phyloP scores from a whole-genome alignment of 2,888 invertebrate genomes.

The Salpingus planirostris region DNA sequence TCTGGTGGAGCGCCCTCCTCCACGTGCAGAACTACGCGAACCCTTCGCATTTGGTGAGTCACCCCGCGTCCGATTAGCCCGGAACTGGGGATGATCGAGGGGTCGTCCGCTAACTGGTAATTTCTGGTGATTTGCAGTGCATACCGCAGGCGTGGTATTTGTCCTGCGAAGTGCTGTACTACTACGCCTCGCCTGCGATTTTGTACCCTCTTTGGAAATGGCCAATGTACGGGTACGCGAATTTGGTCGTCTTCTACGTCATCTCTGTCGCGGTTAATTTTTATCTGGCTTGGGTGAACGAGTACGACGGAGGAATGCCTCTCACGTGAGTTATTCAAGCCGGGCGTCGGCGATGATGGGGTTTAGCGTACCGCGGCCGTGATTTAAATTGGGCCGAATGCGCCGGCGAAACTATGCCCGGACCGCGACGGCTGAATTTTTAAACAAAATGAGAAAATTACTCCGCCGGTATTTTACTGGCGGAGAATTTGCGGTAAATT shows the following conservation, averaged over 20 bases:
- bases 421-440: slow-evolving; percentile 1
- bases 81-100: not conserved
- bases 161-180: slow-evolving; percentile 17
- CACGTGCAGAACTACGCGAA: slow-evolving; percentile 37
- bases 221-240: slow-evolving; percentile 32
- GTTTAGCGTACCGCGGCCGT: no score
- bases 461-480: slow-evolving; percentile 2
- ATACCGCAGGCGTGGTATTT: slow-evolving; percentile 22
- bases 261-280: slow-evolving; percentile 33
- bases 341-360: no score
- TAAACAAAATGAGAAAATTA: slow-evolving; percentile 1
- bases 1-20: slow-evolving; percentile 39
- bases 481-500: no score
- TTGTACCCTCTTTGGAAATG: slow-evolving; percentile 37
- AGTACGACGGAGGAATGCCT: slow-evolving; percentile 33
- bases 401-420: not conserved
- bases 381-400: slow-evolving; percentile 4
- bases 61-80: no score
- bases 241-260: slow-evolving; percentile 25
- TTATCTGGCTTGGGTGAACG: slow-evolving; percentile 32
- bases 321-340: slow-evolving; percentile 44
- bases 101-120: no score
- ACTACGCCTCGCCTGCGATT: slow-evolving; percentile 39
- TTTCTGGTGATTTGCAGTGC: slow-evolving; percentile 24
- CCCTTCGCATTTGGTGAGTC: slow-evolving; percentile 19